Evolutionary conservation across 2,113 vertebrate species (phyloP), one percentile per base, ranked within the genome.

Genomic region (Coracopsis vasa): DNA sequence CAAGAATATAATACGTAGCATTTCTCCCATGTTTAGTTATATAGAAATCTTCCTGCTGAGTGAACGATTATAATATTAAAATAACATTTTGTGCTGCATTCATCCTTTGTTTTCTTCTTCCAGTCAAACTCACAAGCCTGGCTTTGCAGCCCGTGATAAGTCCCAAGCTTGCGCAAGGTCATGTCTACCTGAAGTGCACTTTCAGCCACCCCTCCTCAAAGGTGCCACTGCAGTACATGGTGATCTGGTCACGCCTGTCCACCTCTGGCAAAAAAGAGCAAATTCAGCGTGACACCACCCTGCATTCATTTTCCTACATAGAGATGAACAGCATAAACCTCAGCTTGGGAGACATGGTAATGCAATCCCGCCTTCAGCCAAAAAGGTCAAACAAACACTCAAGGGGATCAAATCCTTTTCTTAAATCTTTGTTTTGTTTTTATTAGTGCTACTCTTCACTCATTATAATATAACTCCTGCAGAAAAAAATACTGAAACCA

Each of bases 281-380:
- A 96, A 86, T 99, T 90, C 94, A 96, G 77, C 96, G 91, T 21
- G 98, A 98, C 73, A 97, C 95, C 50, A 98, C 98, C 15, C 51
- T 77, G 25, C 97, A 97, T 96, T 44, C 89, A 0, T 98, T 98
- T 85, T 98, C 95, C 92, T 86, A 24, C 92, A 41, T 97, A 71
- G 98, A 98, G 98, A 98, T 93, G 98, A 98, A 99, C 12, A 97
- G 98, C 3, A 33, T 98, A 56, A 98, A 98, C 93, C 98, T 99
- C 96, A 97, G 95, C 86, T 41, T 98, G 67, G 98, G 98, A 90
- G 98, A 99, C 94, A 98, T 92, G 96, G 98, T 99, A 98, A 98
- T 48, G 75, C 44, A 87, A 61, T 37, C 79, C 75, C 50, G 31
- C 97, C 92, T 50, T 41, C 80, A 6, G 48, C 54, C 80, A 91